Base-by-base conservation (phyloP, 2,888 invertebrate species). In the Drosophila greeni region DNA sequence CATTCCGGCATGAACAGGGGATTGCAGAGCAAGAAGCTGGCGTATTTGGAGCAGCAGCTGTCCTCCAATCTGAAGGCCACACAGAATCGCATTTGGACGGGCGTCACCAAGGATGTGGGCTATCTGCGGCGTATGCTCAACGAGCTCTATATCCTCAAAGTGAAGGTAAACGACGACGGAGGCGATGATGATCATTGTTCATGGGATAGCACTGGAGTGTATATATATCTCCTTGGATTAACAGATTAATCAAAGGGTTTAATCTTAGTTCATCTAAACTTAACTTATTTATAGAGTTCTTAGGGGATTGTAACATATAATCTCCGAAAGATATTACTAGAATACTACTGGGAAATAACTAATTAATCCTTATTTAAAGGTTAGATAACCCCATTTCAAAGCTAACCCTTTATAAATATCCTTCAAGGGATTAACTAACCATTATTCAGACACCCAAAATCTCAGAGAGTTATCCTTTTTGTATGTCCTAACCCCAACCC, bases 71-170 rank as follows among this genome's bases (percentile, higher is more conserved):
- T 95, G 62, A 95, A 94, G 85, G 92, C 92, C 33, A 95, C 95
- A 0, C 95, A 95, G 75, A 92, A 92, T 66, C 94, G 92, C 88
- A 94, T 95, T 69, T 91, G 95, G 89, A 91, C 92, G 86, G 94
- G 94, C 64, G 93, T 95, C 74, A 92, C 94, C 37, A 93, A 92
- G 87, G 95, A 95, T 86, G 91, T 95, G 56, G 91, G 93, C 59
- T 92, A 93, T 75, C 90, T 95, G 66, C 90, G 95, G 62, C 91
- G 94, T 75, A 92, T 94, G 53, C 92, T 95, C 60, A 95, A 95
- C 85, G 96, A 96, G 89, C 91, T 96, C 23, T 94, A 96, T 81
- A 90, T 96, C 71, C 91, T 94, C 75, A 94, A 94, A 90, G 93
- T 95, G 61, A 95, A 95, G 92, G 94, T 94, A 87, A 59, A 45